Evolutionary conservation across 1,140 invertebrate genomes (phyloP), one percentile per base, ranked within the genome.

Genomic region (Drosophila truncata): DNA sequence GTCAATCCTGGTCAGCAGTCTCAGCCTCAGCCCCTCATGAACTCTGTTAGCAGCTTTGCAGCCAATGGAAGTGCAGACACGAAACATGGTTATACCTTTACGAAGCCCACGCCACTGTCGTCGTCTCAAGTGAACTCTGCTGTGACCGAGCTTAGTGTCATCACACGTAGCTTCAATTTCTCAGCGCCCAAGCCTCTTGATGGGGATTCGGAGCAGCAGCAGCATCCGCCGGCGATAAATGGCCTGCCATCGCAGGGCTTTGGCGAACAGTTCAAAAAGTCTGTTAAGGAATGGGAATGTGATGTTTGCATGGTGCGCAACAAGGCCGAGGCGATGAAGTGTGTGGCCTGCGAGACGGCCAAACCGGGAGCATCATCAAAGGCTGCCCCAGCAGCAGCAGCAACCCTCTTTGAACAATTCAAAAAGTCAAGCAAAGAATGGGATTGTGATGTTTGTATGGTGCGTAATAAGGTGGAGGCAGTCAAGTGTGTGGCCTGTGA

Each of bases 371-470:
- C n/a, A 8, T 60, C 27, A 27, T 27, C 39, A 8, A 31, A 5
- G n/a, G 2, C 20, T 20, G 39, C 39, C 10, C 25, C 23, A n/a
- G 9, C 9, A n/a, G n/a, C n/a, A n/a, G n/a, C 59, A 18, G n/a
- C 41, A 2, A 9, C 20, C 8, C 7, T 46, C 13, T 46, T 46
- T 6, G 42, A 42, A 41, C 86, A 94, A 58, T 95, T 95, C 71
- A 95, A 94, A 73, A 87, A 87, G 23, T 70, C 93, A 20, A 71
- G 93, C 14, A 79, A 93, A 73, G 93, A 93, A 60, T 96, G 96
- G 96, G 94, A 96, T 76, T 96, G 96, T 91, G 91, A 94, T n/a
- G 92, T 92, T 42, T 97, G 96, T 82, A 94, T 95, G 91, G 90
- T 96, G 7, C 92, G 93, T 50, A 96, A 96, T 88, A 94, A 94